Evolutionary conservation across 2,888 invertebrate genomes (phyloP), one percentile per base, ranked within the genome.

Genomic region (Taphrorychus bicolor): DNA sequence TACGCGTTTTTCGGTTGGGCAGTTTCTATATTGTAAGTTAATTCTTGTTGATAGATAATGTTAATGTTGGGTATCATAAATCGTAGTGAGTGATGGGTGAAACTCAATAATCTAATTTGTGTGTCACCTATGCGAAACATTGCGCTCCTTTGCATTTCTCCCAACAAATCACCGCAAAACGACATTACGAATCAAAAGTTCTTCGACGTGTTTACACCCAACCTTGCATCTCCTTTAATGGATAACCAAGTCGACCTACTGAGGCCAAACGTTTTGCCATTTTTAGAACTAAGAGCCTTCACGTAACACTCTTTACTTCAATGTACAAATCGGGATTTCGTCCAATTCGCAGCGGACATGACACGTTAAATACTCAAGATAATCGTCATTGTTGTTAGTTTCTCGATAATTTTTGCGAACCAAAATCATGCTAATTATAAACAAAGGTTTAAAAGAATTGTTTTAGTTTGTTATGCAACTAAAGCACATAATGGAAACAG

Each of bases 181-280:
- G 32, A 32, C 11, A 32, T 32, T 7, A 32, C 32, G 11, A 32
- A 32, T 32, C 11, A 32, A 32, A 32, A 32, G 9, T 11, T 32
- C 32, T 32, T 32, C 32, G 11, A 32, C 32, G 11, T n/a, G n/a
- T n/a, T n/a, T 11, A 32, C 32, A 3, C 45, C 16, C 45, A 51
- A 54, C 54, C 54, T 54, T 54, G 32, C 32, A 9, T 54, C n/a
- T 16, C 54, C 54, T 54, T 54, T 54, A 54, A 54, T 54, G 54
- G 54, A 14, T 16, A 54, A 54, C 24, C 32, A n/a, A 54, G 32
- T 54, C 54, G 54, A 32, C 54, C 54, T 32, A 32, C 32, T 24
- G 17, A 54, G 54, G 54, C 32, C 32, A 32, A 54, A 24, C 32
- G 54, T 24, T 19, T 54, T 32, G 9, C 54, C n/a, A 14, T 32